Evolutionary conservation across 2,113 vertebrate genomes (phyloP).

Genomic region (Ochotona princeps): DNA sequence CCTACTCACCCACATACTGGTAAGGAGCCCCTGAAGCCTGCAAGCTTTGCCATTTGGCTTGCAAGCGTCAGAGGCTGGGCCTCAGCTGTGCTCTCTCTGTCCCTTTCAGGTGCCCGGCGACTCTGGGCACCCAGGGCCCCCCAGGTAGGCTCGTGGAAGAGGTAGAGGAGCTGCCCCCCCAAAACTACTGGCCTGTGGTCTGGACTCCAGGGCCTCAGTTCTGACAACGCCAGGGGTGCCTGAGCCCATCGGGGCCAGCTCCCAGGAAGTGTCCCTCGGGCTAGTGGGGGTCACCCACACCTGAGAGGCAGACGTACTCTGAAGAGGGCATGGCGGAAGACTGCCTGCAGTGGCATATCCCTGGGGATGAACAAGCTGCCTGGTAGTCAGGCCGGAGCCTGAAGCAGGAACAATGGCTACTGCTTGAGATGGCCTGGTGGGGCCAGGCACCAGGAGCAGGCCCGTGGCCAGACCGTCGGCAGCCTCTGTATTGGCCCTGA

Average conservation of each 20-base stretch:
- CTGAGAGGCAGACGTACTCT: neutral
- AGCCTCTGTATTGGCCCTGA: neutral
- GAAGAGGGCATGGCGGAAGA: neutral
- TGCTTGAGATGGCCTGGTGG: neutral
- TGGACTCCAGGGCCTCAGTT: conserved; percentile 77
- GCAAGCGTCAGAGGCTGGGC: neutral
- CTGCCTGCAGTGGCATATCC: neutral
- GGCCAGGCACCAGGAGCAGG: neutral
- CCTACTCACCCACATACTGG: conserved; percentile 57
- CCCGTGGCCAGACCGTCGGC: fast-evolving
- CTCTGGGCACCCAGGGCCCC: conserved; percentile 77
- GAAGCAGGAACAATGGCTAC: neutral
- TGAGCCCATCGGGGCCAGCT: conserved; percentile 6
- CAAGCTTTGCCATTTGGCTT: neutral
- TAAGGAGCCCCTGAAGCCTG: conserved; percentile 61
- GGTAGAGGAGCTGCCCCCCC: conserved; percentile 56
- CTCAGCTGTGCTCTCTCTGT: conserved; percentile 70
- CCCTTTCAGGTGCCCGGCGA: conserved; percentile 80
- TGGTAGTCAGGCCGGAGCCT: neutral
- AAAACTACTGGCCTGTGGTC: conserved; percentile 77
- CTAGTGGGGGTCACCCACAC: neutral
- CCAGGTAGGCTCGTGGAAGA: conserved; percentile 66
- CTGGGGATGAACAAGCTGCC: neutral
- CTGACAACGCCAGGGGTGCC: conserved; percentile 39
- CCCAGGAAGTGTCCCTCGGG: neutral